Evolutionary conservation across 2,797 vertebrate genomes (phyloP).

Genomic region (Bryconaethiops microstoma): DNA sequence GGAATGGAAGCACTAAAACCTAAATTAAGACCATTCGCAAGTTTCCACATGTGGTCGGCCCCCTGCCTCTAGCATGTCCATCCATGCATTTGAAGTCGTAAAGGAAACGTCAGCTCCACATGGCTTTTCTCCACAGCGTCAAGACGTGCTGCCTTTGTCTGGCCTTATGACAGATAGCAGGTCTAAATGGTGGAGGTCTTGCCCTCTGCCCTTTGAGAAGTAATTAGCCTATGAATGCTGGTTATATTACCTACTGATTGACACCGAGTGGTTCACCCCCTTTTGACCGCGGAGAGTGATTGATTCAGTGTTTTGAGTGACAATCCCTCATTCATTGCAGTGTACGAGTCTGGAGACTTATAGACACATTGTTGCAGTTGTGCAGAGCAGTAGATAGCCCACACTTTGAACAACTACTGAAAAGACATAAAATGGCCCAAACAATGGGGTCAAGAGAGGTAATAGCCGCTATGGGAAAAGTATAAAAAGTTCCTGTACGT

Average conservation of each 20-base stretch:
- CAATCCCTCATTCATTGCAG: conserved; percentile 3
- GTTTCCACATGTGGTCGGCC: conserved; percentile 22
- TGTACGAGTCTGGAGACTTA: conserved; percentile 21
- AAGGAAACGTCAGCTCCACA: conserved; percentile 31
- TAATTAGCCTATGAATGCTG: conserved; percentile 66
- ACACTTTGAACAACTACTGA: conserved; percentile 5
- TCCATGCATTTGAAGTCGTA: conserved; percentile 34
- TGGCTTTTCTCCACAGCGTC: conserved; percentile 34
- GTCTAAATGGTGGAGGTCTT: conserved; percentile 55
- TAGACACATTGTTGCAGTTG: conserved; percentile 38
- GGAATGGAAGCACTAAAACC: conserved; percentile 6
- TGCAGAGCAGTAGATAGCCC: background rate
- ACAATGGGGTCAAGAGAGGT: background rate
- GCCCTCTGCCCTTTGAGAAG: conserved; percentile 54
- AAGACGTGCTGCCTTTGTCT: conserved; percentile 55
- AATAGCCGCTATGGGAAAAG: background rate
- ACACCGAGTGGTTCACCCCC: conserved; percentile 48
- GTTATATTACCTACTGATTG: conserved; percentile 64
- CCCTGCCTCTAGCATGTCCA: conserved; percentile 36
- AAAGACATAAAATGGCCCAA: background rate
- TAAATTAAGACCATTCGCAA: background rate
- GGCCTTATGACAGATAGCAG: conserved; percentile 61
- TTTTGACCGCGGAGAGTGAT: conserved; percentile 32
- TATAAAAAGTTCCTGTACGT: background rate
- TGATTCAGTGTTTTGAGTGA: conserved; percentile 45